Evolutionary conservation across 2,888 invertebrate genomes (phyloP), one percentile per base, ranked within the genome.

Genomic region (Lingula anatina): DNA sequence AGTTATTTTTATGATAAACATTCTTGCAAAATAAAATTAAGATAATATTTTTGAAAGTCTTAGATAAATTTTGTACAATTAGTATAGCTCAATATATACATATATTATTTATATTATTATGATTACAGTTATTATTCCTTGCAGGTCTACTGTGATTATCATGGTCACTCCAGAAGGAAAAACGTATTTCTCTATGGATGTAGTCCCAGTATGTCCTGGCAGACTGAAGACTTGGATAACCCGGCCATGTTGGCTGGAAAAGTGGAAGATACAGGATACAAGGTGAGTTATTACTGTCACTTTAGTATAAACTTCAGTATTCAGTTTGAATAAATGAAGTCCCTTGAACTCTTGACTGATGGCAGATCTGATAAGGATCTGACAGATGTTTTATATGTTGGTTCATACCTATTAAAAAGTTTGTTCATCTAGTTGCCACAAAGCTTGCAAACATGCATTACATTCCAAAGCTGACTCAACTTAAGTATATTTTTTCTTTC

Each of bases 171-270:
- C 24, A 82, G 94, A 57, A 88, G 88, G 75, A 91, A 94, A 79
- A 96, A 96, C 76, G 87, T 94, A 68, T 97, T 97, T 77, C 86
- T 95, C 70, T 97, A 94, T 74, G 96, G 96, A 61, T 96, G 96
- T 77, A 87, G 77, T 64, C 77, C 80, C 3, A 54, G 57, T 4
- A 62, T 68, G 62, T 73, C 75, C 0, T 77, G 75, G 75, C 66
- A 69, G 47, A 51, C 60, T 0, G 71, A 70, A 43, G 76, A 76
- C 52, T 59, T 61, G 5, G 65, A 69, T 44, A 71, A 74, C 53
- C 73, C 75, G 5, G 62, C 65, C 5, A 21, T 23, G n/a, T 15
- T 37, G n/a, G 47, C 12, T 15, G 12, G 15, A 23, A 44, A 49
- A 39, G 40, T 56, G 12, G 71, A 68, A 46, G 74, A 75, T 54